These are phyloP conservation scores for Drosophila fuyamai DNA, from an alignment of 1,140 invertebrate genomes.

Conservation along the genomic window DNA sequence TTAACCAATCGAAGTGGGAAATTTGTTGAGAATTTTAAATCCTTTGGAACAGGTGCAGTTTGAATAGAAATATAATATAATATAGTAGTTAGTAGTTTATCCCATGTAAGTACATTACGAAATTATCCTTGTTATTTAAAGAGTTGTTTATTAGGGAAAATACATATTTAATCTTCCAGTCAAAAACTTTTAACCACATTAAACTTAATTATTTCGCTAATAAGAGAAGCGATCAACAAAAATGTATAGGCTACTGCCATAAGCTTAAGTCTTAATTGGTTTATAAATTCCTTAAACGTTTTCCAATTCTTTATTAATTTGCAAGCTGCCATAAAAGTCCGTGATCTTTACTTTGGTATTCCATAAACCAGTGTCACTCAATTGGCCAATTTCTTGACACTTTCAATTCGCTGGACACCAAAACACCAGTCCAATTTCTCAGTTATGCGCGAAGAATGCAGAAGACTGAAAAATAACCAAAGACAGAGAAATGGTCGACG, in stretches of 20 bases:
- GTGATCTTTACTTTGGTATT: slow-evolving; percentile 18
- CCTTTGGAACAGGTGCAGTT: not conserved
- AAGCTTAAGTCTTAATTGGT: not conserved
- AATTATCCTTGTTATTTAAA: no score
- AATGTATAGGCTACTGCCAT: no score
- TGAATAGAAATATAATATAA: not conserved
- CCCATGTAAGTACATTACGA: no score
- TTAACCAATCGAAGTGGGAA: not conserved
- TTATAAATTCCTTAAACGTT: not conserved
- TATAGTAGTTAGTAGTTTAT: no score
- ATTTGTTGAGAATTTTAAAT: not conserved
- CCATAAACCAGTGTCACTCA: slow-evolving; percentile 67
- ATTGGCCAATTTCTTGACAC: slow-evolving; percentile 60
- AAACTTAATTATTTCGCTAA: no score
- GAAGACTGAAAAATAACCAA: slow-evolving; percentile 8
- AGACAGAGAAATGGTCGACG: slow-evolving; percentile 57
- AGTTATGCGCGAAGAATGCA: slow-evolving; percentile 60
- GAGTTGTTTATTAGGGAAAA: no score
- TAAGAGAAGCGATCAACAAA: no score
- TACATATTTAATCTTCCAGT: no score
- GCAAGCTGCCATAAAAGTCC: slow-evolving; percentile 16
- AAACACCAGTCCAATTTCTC: slow-evolving; percentile 34
- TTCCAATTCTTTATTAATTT: not conserved
- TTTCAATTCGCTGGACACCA: slow-evolving; percentile 19
- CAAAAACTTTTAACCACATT: no score